These are phyloP conservation scores for Acanthaster planci DNA, from an alignment of 35 echinoderm and acorn worm species.

Conservation along the genomic window DNA sequence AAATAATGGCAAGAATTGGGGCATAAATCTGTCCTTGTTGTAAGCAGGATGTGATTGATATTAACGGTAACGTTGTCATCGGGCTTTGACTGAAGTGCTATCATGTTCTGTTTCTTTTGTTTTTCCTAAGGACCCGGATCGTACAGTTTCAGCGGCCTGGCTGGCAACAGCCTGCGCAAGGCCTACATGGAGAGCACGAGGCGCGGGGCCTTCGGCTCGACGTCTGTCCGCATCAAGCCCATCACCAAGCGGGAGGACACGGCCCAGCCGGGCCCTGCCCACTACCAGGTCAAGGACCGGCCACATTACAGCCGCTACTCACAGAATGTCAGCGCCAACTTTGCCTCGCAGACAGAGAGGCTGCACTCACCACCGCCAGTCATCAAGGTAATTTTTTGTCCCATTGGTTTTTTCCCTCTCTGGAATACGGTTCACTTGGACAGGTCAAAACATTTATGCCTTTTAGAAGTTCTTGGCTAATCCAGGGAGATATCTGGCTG, in stretches of 20 bases:
- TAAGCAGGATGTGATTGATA: too few relatives aligned
- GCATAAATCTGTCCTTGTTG: too few relatives aligned
- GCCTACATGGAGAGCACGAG: constrained; percentile 97
- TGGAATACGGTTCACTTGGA: too few relatives aligned
- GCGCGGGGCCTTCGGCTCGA: constrained; percentile 88
- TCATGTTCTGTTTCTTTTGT: background rate
- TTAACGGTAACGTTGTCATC: background rate
- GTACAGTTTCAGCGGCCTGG: constrained; percentile 80
- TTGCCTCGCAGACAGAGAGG: constrained; percentile 84
- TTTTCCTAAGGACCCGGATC: constrained; percentile 68
- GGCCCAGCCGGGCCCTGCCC: constrained; percentile 83
- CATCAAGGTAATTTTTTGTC: constrained; percentile 61
- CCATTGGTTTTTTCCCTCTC: too few relatives aligned
- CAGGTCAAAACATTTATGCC: too few relatives aligned
- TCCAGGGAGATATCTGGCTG: too few relatives aligned
- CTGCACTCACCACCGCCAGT: constrained; percentile 86
- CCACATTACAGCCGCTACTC: constrained; percentile 83
- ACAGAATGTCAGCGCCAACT: constrained; percentile 79
- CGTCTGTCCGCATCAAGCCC: constrained; percentile 86
- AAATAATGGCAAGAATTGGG: too few relatives aligned
- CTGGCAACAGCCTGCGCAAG: constrained; percentile 77
- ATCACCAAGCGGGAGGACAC: constrained; percentile 84
- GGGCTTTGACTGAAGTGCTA: too few relatives aligned
- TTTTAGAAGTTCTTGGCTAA: too few relatives aligned
- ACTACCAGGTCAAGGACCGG: constrained; percentile 87